Conservation (phyloP, 2,797 vertebrate species). For the Chelmon rostratus region DNA sequence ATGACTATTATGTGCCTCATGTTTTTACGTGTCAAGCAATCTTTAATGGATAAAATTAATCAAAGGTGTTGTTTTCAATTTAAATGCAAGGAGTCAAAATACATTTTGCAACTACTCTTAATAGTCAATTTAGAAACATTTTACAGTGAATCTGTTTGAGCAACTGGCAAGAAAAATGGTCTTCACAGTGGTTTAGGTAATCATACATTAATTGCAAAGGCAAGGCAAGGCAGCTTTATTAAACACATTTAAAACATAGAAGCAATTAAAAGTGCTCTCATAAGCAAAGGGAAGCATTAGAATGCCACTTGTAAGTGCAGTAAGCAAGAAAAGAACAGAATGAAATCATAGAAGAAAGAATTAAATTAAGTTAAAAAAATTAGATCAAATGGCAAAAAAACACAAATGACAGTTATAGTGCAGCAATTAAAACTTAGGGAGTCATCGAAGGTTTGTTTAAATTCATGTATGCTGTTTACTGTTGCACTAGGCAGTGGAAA, state of each 20-base stretch:
- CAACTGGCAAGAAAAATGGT: neutral
- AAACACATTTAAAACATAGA: neutral
- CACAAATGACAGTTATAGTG: neutral
- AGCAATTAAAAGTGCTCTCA: neutral
- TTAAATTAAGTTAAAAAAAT: too few species aligned
- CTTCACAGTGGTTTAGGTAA: neutral
- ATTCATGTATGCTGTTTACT: neutral
- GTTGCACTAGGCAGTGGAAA: neutral
- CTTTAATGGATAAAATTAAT: neutral
- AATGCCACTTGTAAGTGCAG: neutral
- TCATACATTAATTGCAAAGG: neutral
- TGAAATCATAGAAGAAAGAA: neutral
- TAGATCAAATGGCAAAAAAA: neutral
- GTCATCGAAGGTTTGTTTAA: neutral
- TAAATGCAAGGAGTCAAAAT: neutral
- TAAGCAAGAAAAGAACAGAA: neutral
- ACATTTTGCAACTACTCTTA: neutral
- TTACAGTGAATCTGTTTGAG: neutral
- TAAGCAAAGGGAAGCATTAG: neutral
- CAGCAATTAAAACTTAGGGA: neutral
- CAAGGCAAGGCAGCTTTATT: neutral
- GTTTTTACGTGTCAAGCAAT: neutral
- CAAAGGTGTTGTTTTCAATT: neutral
- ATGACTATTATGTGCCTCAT: neutral
- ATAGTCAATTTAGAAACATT: neutral